Conservation (phyloP, 2,888 invertebrate genomes). For the Melieria picta region DNA sequence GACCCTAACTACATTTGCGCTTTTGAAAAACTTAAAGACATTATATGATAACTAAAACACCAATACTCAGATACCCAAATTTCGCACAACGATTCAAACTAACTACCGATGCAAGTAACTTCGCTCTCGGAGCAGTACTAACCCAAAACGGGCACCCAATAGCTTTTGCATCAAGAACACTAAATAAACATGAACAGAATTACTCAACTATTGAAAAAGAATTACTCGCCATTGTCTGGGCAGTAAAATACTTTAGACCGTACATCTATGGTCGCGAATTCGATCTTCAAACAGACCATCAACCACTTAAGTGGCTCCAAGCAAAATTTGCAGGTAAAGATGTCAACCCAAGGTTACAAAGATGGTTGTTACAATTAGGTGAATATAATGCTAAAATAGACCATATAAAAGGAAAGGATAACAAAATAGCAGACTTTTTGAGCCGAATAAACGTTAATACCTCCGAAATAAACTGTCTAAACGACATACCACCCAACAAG, state of each 20-base stretch:
- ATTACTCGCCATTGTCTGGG: slow-evolving; percentile 21
- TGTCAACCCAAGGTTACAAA: slow-evolving; percentile 38
- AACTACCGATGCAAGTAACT: slow-evolving; percentile 11
- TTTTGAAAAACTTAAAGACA: slow-evolving; percentile 7
- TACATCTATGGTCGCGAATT: slow-evolving; percentile 54
- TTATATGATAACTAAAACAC: background rate
- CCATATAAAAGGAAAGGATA: slow-evolving; percentile 42
- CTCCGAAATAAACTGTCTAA: slow-evolving; percentile 31
- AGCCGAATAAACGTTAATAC: slow-evolving; percentile 40
- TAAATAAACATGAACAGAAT: slow-evolving; percentile 16
- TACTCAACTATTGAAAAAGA: slow-evolving; percentile 19
- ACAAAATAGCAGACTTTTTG: slow-evolving; percentile 40
- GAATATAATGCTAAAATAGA: slow-evolving; percentile 40
- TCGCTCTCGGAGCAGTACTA: slow-evolving; percentile 20
- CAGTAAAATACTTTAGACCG: slow-evolving; percentile 55
- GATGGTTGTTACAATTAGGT: slow-evolving; percentile 38
- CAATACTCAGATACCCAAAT: background rate
- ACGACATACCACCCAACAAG: background rate
- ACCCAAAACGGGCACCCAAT: slow-evolving; percentile 16
- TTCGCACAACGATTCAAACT: slow-evolving; percentile 4
- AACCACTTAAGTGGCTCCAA: slow-evolving; percentile 41
- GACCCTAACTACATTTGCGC: background rate
- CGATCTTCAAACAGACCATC: slow-evolving; percentile 39
- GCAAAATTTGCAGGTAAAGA: slow-evolving; percentile 27
- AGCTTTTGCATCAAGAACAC: slow-evolving; percentile 18